Percentiles rank a stretch among this genome's conserved stretches.
Conservation (phyloP, 2,888 invertebrate genomes). For the Ennomos quercinarius region DNA sequence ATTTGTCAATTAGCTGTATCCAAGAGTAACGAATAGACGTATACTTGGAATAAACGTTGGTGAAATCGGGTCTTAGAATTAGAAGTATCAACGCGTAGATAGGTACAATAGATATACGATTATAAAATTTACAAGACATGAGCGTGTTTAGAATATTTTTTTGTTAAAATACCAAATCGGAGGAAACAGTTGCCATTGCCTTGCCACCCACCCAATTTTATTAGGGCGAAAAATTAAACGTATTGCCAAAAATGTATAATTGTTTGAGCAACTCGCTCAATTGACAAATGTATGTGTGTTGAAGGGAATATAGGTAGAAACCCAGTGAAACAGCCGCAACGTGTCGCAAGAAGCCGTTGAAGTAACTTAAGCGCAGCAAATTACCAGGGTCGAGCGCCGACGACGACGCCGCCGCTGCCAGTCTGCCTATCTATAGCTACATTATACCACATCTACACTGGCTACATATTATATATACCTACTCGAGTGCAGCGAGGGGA, state of each 20-base stretch:
- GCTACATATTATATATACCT: conserved; percentile 50
- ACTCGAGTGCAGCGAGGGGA: conserved; percentile 60
- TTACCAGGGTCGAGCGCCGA: conserved; percentile 81
- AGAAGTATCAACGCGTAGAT: too few relatives aligned
- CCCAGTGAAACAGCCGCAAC: conserved; percentile 70
- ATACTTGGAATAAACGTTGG: too few relatives aligned
- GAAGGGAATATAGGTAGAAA: conserved; percentile 65
- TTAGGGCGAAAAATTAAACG: too few relatives aligned
- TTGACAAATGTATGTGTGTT: conserved; percentile 44
- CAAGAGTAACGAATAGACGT: too few relatives aligned
- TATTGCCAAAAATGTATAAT: conserved; percentile 12
- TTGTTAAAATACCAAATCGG: too few relatives aligned
- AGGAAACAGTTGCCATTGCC: too few relatives aligned
- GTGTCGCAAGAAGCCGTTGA: conserved; percentile 84
- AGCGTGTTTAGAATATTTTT: too few relatives aligned
- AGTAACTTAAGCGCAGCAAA: conserved; percentile 84
- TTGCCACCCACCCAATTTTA: too few relatives aligned
- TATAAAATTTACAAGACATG: too few relatives aligned
- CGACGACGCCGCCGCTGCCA: conserved; percentile 67
- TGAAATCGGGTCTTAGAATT: too few relatives aligned
- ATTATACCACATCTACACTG: conserved; percentile 26
- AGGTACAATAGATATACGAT: too few relatives aligned
- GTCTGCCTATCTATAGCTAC: conserved; percentile 61
- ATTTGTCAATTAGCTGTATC: too few relatives aligned
- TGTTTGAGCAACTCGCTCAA: conserved; percentile 25